phyloP scores from a whole-genome alignment of 1,140 invertebrate species.

The Dreissena rostriformis region DNA sequence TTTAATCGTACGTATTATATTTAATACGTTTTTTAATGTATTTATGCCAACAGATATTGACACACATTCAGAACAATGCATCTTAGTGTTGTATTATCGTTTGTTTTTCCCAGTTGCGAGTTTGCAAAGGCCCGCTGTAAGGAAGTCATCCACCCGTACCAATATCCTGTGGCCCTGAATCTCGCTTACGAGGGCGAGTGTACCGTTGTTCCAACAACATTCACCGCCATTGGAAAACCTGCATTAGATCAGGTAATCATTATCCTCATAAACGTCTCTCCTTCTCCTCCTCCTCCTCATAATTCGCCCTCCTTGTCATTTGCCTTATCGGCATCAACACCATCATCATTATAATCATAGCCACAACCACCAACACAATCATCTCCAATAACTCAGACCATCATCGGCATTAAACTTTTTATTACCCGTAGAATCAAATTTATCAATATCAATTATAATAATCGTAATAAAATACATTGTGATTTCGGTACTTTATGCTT shows the following conservation, averaged over 20 bases:
- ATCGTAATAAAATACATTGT: background rate
- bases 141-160: no score
- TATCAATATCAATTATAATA: background rate
- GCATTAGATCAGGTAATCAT: background rate
- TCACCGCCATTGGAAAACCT: background rate
- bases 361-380: constrained; percentile 11
- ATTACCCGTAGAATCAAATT: background rate
- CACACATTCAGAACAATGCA: no score
- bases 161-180: no score
- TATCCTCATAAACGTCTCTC: background rate
- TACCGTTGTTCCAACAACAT: background rate
- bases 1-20: no score
- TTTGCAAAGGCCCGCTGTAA: no score
- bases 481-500: no score
- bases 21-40: no score
- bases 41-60: no score
- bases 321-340: constrained; percentile 12
- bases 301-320: background rate
- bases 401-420: background rate
- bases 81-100: no score
- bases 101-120: no score
- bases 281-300: constrained; percentile 3
- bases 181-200: no score
- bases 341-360: constrained; percentile 27
- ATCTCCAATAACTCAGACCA: constrained; percentile 6